A percentile compares a stretch with the other conserved stretches of the same genome.
Conservation (phyloP, 2,888 invertebrate species). For the Campoplex capitator region DNA sequence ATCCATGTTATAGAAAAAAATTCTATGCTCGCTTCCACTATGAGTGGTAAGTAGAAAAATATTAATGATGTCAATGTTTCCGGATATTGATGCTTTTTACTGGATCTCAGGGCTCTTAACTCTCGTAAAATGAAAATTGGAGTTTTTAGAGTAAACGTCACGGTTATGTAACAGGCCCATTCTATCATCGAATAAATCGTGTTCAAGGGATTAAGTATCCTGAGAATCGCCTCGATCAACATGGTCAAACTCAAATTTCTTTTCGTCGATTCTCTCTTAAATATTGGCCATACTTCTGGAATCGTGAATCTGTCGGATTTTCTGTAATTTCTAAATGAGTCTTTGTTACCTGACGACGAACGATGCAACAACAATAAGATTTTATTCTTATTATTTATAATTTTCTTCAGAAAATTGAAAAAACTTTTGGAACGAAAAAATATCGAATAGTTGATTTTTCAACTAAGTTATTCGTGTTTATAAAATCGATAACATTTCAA, state of each 20-base stretch:
- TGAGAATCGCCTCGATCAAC: slow-evolving; percentile 74
- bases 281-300: slow-evolving; percentile 66
- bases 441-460: neutral
- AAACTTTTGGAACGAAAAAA: neutral
- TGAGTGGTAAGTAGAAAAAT: slow-evolving; percentile 84
- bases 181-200: slow-evolving; percentile 69
- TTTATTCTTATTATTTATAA: too few relatives aligned
- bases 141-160: slow-evolving; percentile 79
- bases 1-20: slow-evolving; percentile 83
- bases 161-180: slow-evolving; percentile 81
- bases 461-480: neutral
- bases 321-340: slow-evolving; percentile 73
- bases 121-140: slow-evolving; percentile 84
- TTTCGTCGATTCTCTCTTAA: slow-evolving; percentile 77
- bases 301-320: slow-evolving; percentile 72
- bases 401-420: neutral
- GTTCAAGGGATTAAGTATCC: slow-evolving; percentile 80
- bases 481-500: neutral
- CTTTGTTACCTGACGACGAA: neutral
- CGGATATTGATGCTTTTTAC: slow-evolving; percentile 80
- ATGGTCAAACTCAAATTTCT: slow-evolving; percentile 76
- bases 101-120: slow-evolving; percentile 82
- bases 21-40: slow-evolving; percentile 84
- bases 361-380: neutral
- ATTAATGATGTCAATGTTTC: slow-evolving; percentile 80